phyloP scores from a whole-genome alignment of 30 jellyfish, hydroid and myxozoan genomes.

The Mastigias papua region DNA sequence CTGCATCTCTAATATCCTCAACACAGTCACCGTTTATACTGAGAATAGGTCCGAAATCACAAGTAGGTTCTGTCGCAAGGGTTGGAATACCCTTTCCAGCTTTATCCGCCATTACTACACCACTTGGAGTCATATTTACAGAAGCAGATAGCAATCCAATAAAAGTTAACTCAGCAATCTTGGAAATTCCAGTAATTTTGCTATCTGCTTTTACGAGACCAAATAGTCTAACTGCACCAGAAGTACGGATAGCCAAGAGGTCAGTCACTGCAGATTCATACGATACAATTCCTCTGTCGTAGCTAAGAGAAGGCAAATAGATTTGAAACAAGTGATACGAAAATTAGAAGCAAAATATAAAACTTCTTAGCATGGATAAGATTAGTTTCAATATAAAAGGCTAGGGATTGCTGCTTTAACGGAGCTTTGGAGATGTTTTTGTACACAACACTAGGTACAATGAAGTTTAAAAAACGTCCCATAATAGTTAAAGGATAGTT shows the following conservation, averaged over 20 bases:
- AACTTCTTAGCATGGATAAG: neutral
- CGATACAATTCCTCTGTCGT: slow-evolving; percentile 33
- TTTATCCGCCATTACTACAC: slow-evolving; percentile 60
- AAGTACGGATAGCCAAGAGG: slow-evolving; percentile 9
- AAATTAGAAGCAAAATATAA: too few species aligned
- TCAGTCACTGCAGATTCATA: slow-evolving; percentile 44
- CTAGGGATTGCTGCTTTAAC: too few species aligned
- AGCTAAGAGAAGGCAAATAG: slow-evolving; percentile 6
- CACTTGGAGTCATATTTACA: slow-evolving; percentile 18
- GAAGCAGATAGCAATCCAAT: slow-evolving; percentile 49
- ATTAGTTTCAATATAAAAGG: too few species aligned
- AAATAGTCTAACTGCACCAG: slow-evolving; percentile 41
- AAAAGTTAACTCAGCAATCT: slow-evolving; percentile 78
- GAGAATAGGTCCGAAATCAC: slow-evolving; percentile 44
- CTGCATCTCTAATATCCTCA: slow-evolving; percentile 81
- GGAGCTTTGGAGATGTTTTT: too few species aligned
- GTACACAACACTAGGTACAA: too few species aligned
- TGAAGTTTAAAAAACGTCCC: too few species aligned
- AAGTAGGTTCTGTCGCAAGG: slow-evolving; percentile 35
- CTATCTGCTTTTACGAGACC: slow-evolving; percentile 61
- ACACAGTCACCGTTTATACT: slow-evolving; percentile 81
- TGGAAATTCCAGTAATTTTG: slow-evolving; percentile 51
- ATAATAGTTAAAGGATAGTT: neutral
- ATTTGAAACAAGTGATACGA: too few species aligned
- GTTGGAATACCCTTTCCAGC: slow-evolving; percentile 62